phyloP scores from a whole-genome alignment of 37 sponge, comb jelly and placozoan genomes.

The Geodia barretti region DNA sequence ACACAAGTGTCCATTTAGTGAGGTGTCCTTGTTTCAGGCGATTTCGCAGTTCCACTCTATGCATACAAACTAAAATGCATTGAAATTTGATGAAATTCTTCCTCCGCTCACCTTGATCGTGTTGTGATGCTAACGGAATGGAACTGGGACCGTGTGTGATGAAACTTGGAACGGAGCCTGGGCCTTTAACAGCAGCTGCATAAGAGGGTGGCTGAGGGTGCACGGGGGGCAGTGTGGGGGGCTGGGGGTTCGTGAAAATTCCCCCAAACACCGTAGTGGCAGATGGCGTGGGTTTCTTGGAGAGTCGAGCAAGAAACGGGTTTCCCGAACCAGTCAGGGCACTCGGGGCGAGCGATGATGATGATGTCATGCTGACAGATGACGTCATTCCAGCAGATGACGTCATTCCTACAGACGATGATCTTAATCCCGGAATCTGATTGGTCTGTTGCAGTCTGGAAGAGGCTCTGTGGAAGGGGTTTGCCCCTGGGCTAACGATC shows the following conservation, averaged over 20 bases:
- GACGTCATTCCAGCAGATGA: neutral
- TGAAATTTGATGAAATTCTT: too few species aligned
- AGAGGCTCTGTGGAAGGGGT: neutral
- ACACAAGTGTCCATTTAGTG: too few species aligned
- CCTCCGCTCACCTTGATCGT: neutral
- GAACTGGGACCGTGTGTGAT: constrained; percentile 26
- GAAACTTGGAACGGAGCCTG: constrained; percentile 18
- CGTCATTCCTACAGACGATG: neutral
- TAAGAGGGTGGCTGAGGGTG: constrained; percentile 5
- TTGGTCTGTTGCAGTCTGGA: too few species aligned
- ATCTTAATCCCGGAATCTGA: too few species aligned
- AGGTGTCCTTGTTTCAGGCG: too few species aligned
- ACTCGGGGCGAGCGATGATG: neutral
- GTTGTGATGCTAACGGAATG: neutral
- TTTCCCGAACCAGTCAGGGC: neutral
- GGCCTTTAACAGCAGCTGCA: constrained; percentile 14
- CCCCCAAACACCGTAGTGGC: neutral
- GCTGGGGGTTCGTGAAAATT: neutral
- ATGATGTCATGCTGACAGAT: neutral
- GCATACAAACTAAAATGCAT: too few species aligned
- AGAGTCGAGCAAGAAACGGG: constrained; percentile 21
- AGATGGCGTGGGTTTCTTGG: neutral
- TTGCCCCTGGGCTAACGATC: neutral
- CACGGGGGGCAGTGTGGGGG: neutral
- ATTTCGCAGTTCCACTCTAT: too few species aligned